Percentiles rank a stretch among this genome's conserved stretches.
phyloP scores from a whole-genome alignment of 2,797 vertebrate genomes.

The Sparus aurata region DNA sequence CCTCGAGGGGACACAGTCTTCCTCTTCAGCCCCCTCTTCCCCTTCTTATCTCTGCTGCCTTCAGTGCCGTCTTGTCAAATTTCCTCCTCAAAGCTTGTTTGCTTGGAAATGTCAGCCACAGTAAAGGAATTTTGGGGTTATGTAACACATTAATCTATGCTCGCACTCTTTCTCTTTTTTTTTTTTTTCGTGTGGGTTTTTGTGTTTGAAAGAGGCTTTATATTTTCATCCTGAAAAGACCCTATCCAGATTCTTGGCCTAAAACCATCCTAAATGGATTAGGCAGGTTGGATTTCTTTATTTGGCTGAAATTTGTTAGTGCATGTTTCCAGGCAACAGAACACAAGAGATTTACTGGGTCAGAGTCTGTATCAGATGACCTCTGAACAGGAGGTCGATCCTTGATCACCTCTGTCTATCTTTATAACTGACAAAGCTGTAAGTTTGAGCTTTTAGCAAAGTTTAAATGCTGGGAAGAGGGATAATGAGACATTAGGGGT shows the following conservation, averaged over 20 bases:
- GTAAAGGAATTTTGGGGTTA: constrained; percentile 66
- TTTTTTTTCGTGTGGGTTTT: constrained; percentile 61
- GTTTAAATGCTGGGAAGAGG: constrained; percentile 42
- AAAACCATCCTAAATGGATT: constrained; percentile 51
- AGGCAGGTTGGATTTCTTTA: constrained; percentile 55
- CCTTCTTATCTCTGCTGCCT: constrained; percentile 69
- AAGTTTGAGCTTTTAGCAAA: constrained; percentile 33
- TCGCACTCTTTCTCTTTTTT: constrained; percentile 19
- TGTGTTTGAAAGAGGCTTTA: constrained; percentile 73
- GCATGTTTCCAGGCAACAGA: constrained; percentile 5
- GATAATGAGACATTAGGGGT: constrained; percentile 63
- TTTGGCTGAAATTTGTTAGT: constrained; percentile 43
- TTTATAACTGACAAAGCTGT: constrained; percentile 18
- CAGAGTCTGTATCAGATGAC: constrained; percentile 37
- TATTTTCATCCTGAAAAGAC: constrained; percentile 71
- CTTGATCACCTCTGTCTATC: constrained; percentile 29
- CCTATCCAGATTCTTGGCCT: constrained; percentile 55
- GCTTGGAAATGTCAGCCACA: constrained; percentile 74
- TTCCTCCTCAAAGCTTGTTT: constrained; percentile 70
- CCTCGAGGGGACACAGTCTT: constrained; percentile 66
- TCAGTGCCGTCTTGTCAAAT: constrained; percentile 68
- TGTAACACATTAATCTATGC: constrained; percentile 75
- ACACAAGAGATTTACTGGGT: constrained; percentile 34
- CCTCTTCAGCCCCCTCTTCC: constrained; percentile 55
- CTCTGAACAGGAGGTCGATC: constrained; percentile 27